Percentiles rank a stretch among this genome's conserved stretches.
These are phyloP conservation scores for Tigriopus californicus DNA, from an alignment of 2,888 invertebrate species.

Conservation along the genomic window DNA sequence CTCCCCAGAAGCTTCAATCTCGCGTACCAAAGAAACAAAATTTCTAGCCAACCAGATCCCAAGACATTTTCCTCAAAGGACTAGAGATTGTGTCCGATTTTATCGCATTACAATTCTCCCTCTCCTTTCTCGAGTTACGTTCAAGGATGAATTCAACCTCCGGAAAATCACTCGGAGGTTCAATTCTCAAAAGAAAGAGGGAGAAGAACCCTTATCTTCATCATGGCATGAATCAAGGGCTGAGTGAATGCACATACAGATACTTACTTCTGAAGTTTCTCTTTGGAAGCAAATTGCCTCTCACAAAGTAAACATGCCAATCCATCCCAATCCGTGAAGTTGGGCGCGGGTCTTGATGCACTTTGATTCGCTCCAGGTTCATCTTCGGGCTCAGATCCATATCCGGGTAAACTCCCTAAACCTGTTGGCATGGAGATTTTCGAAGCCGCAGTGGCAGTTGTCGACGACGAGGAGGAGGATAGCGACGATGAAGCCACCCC, in stretches of 20 bases:
- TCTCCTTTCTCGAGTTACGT: neutral
- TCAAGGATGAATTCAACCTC: neutral
- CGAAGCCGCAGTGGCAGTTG: conserved; percentile 13
- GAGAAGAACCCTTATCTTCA: no score
- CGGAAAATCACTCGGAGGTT: neutral
- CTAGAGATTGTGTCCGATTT: no score
- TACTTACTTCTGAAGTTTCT: conserved; percentile 26
- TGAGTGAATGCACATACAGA: conserved; percentile 29
- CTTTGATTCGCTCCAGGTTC: conserved; percentile 26
- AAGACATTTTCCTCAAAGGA: no score
- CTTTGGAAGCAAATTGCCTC: conserved; percentile 72
- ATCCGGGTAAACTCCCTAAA: conserved; percentile 39
- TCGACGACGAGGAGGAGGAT: neutral
- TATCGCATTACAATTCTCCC: no score
- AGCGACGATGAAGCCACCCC: no score
- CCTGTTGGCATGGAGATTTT: conserved; percentile 6
- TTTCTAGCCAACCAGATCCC: no score
- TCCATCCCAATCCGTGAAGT: conserved; percentile 55
- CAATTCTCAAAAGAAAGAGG: neutral
- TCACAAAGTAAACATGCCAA: conserved; percentile 86
- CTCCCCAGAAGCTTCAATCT: no score
- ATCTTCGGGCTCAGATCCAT: conserved; percentile 47
- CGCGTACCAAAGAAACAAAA: no score
- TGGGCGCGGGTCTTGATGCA: conserved; percentile 20
- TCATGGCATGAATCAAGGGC: neutral